Evolutionary conservation across 2,797 vertebrate genomes (phyloP), one percentile per base, ranked within the genome.

Genomic region (Acipenser oxyrinchus): DNA sequence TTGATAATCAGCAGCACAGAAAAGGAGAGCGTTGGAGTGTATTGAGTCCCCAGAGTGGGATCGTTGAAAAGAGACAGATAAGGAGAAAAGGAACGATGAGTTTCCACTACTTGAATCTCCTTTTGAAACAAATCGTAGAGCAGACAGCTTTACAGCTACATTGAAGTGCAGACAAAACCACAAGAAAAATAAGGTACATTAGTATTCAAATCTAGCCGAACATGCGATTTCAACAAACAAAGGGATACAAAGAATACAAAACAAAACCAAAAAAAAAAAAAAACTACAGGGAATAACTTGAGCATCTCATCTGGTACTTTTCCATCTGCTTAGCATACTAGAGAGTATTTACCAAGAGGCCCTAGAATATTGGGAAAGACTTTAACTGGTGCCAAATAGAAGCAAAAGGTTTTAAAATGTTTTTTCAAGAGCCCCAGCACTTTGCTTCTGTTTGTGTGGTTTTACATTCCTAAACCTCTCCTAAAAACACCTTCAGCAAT

Each of bases 291-390:
- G 72, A 71, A 68, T 71, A 64, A 63, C 73, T 70, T 68, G 65
- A 65, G 72, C 66, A 37, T 50, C 73, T 69, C 77, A 73, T 77
- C 75, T 74, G 81, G 79, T 79, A 76, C 72, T 72, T 69, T 75
- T 80, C 82, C 79, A 81, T 81, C 75, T 13, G 66, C 65, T 72
- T 82, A 80, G 76, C 75, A 73, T 65, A 49, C 48, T 76, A 78
- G 75, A 77, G 76, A 77, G 70, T 76, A 71, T 83, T 77, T 77
- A 78, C 74, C 66, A 61, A 77, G 69, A 18, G 74, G 70, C 71
- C 77, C 75, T 70, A 68, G 79, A 74, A 72, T 73, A 71, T 10
- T 48, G 64, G 37, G 57, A 7, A 51, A 67, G 72, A 72, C 64
- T 63, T 72, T 71, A 73, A 75, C 57, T n/a, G 2, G 23, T 71